Conservation (phyloP, 2,888 invertebrate species). For the Acronicta leporina region DNA sequence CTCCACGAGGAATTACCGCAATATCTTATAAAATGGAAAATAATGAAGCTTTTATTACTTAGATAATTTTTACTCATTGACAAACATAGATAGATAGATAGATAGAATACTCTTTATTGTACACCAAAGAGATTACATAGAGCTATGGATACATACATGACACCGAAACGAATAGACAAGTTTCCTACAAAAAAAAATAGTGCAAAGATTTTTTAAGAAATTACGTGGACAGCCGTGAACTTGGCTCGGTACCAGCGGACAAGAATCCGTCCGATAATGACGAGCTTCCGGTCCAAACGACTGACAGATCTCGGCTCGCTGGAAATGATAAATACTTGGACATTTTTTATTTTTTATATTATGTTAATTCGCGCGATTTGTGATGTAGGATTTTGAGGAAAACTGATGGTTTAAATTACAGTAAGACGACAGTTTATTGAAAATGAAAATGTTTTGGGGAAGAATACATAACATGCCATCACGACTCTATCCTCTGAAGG, state of each 20-base stretch:
- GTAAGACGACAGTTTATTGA: too few relatives aligned
- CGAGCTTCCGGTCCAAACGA: constrained; percentile 73
- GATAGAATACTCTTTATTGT: too few relatives aligned
- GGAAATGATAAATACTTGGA: constrained; percentile 63
- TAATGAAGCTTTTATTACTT: too few relatives aligned
- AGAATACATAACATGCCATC: too few relatives aligned
- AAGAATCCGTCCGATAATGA: constrained; percentile 79
- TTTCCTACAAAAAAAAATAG: constrained; percentile 35
- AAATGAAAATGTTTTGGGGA: too few relatives aligned
- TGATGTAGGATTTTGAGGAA: constrained; percentile 37
- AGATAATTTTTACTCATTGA: too few relatives aligned
- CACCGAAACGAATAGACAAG: constrained; percentile 32
- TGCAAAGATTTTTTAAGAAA: constrained; percentile 35
- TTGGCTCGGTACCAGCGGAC: constrained; percentile 74
- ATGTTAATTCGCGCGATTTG: constrained; percentile 25
- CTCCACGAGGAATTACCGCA: too few relatives aligned
- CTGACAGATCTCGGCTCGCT: constrained; percentile 50
- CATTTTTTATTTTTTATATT: constrained; percentile 48
- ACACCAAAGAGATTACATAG: too few relatives aligned
- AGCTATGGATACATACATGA: too few relatives aligned
- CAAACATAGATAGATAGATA: too few relatives aligned
- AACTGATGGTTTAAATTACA: background rate
- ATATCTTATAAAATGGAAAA: too few relatives aligned
- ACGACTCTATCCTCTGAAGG: too few relatives aligned
- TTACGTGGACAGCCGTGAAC: constrained; percentile 66